Percentiles rank a stretch among this genome's conserved stretches.
phyloP scores from a whole-genome alignment of 2,888 invertebrate genomes.

The Luperina nickerlii region DNA sequence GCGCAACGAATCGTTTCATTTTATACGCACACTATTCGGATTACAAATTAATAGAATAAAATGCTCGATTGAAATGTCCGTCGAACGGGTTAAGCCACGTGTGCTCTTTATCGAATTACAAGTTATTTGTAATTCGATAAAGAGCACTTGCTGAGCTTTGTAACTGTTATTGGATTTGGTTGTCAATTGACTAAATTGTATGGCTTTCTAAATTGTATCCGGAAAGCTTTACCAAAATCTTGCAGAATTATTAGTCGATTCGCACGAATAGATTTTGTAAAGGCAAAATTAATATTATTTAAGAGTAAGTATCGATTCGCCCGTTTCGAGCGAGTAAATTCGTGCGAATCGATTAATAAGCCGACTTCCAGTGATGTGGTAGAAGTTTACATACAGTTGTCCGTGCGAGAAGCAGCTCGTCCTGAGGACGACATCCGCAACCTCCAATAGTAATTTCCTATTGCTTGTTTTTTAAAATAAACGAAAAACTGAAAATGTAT shows the following conservation, averaged over 20 bases:
- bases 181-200: background rate
- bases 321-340: too few relatives aligned
- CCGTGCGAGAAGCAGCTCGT: background rate
- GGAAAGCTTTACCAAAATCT: background rate
- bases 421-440: too few relatives aligned
- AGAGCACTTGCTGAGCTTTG: too few relatives aligned
- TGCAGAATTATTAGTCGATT: background rate
- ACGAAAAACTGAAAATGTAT: background rate
- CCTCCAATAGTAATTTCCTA: background rate
- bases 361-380: too few relatives aligned
- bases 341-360: too few relatives aligned
- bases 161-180: conserved; percentile 27
- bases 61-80: conserved; percentile 66
- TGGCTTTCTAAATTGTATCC: background rate
- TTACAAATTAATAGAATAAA: conserved; percentile 72
- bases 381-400: background rate
- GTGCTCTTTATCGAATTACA: conserved; percentile 45
- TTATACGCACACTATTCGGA: conserved; percentile 70
- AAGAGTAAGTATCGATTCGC: too few relatives aligned
- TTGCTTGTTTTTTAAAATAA: background rate
- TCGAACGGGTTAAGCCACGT: conserved; percentile 61
- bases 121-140: too few relatives aligned
- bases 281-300: too few relatives aligned
- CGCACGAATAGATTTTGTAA: too few relatives aligned
- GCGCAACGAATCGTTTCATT: conserved; percentile 83